Evolutionary conservation across 2,888 invertebrate genomes (phyloP), one percentile per base, ranked within the genome.

Genomic region (Melitaea athalia): DNA sequence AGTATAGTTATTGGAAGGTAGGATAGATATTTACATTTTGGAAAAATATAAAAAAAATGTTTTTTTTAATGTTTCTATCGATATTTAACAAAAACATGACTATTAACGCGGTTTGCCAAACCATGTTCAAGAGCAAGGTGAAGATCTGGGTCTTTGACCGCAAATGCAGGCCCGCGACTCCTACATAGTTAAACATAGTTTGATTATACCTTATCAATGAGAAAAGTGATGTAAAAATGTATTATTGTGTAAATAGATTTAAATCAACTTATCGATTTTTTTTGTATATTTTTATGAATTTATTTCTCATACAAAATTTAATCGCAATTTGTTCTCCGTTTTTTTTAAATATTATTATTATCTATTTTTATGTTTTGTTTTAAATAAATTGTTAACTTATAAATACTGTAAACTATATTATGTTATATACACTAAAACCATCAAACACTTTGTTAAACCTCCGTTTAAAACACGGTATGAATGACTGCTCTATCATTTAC

Each of bases 121-220:
- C 85, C 81, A 79, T 80, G 85, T 82, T 82, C 84, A 91, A 91
- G 91, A 91, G 89, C 89, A 91, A 92, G 91, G 90, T 90, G 89
- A 89, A 86, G 91, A 92, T 92, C 86, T 92, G 84, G 92, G 92
- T 90, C 91, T 89, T 89, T 91, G 91, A 92, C 92, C 91, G 89
- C 81, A 81, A 80, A 80, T 79, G 75, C 77, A 75, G 77, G 78
- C 77, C 78, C 75, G 73, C 72, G 72, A 72, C 71, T 73, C 72
- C 74, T 78, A 72, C 42, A 47, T 60, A 53, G 33, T 49, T 55
- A 62, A 67, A 42, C 47, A 1, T 24, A 47, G 38, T 3, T 61
- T 67, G 5, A 24, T 24, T 5, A n/a, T 57, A 57, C 7, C 42
- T 57, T 38, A 15, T 14, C 12, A 38, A 4, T 33, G 2, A n/a